Evolutionary conservation across 1,140 invertebrate species (phyloP), one percentile per base, ranked within the genome.

Genomic region (Danaus plexippus): DNA sequence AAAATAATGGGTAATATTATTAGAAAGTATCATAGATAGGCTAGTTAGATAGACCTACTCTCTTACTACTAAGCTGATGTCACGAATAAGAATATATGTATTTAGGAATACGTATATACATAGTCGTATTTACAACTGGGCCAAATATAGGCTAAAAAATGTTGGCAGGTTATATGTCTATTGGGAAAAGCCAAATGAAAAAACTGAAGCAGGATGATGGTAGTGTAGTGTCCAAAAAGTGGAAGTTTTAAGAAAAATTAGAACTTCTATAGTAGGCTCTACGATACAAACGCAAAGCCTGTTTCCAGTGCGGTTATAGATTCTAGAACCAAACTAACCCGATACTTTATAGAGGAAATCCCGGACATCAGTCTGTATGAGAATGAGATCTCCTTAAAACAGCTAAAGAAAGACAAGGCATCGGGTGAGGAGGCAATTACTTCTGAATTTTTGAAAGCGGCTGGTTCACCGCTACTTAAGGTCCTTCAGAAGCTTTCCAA

Each of bases 71-170:
- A 3, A 15, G 15, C 15, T 15, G 15, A 15, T 15, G 15, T 15
- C 15, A 15, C 15, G 3, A 15, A 15, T 15, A 15, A 15, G 3
- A 15, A 15, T 1, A 15, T 1, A 15, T 1, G 15, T 15, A 15
- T 3, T 15, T 15, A 15, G 15, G 15, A 15, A 1, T 15, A 15
- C 3, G 15, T 15, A 15, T 1, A 15, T 15, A 15, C 15, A 3
- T 15, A 15, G 1, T 15, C 15, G 1, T 15, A 15, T 15, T 15
- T 11, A 9, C 45, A 1, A 55, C 59, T 10, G 52, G 61, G 54
- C 54, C 15, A 41, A 63, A 60, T 40, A 42, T 49, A 48, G 56
- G 53, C 44, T 61, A 52, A 18, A 66, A 63, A 49, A 52, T 66
- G 41, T 56, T 65, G 41, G 57, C 59, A 42, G 57, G 43, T 40